These are phyloP conservation scores for Ochlodes sylvanus DNA, from an alignment of 2,888 invertebrate species.

Conservation along the genomic window DNA sequence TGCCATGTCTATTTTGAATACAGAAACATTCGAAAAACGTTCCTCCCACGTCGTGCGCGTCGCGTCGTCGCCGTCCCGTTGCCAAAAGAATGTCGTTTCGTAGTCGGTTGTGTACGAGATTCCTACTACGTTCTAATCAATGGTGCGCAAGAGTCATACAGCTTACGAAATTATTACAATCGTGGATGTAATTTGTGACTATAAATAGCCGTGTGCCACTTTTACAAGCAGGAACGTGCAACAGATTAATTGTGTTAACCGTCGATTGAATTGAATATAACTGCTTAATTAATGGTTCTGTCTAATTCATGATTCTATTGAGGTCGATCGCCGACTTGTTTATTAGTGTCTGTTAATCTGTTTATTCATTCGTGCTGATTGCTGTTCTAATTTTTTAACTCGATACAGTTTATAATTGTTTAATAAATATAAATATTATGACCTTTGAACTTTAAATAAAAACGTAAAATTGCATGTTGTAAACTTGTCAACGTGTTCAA, in stretches of 20 bases:
- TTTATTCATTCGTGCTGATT: slow-evolving; percentile 1
- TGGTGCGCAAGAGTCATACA: slow-evolving; percentile 22
- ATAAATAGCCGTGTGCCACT: slow-evolving; percentile 24
- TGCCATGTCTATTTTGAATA: neutral
- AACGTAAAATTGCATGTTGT: no score
- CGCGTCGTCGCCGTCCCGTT: slow-evolving; percentile 4
- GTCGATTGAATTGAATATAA: slow-evolving; percentile 24
- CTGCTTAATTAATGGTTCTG: slow-evolving; percentile 19
- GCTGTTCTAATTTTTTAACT: neutral
- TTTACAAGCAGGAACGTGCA: slow-evolving; percentile 20
- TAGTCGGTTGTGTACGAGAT: slow-evolving; percentile 5
- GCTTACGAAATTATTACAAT: slow-evolving; percentile 27
- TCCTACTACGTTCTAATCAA: slow-evolving; percentile 24
- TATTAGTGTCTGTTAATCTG: slow-evolving; percentile 5
- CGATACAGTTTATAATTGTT: neutral
- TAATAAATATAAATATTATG: no score
- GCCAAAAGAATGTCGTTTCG: slow-evolving; percentile 6
- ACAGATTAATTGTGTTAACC: slow-evolving; percentile 25
- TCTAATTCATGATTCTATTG: slow-evolving; percentile 27
- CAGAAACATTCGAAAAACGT: neutral
- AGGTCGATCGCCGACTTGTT: slow-evolving; percentile 26
- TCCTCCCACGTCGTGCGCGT: neutral
- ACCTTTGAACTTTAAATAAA: no score
- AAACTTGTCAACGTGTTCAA: no score
- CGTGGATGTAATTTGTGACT: slow-evolving; percentile 26